Evolutionary conservation across 2,113 vertebrate genomes (phyloP).

Genomic region (Podiceps cristatus): DNA sequence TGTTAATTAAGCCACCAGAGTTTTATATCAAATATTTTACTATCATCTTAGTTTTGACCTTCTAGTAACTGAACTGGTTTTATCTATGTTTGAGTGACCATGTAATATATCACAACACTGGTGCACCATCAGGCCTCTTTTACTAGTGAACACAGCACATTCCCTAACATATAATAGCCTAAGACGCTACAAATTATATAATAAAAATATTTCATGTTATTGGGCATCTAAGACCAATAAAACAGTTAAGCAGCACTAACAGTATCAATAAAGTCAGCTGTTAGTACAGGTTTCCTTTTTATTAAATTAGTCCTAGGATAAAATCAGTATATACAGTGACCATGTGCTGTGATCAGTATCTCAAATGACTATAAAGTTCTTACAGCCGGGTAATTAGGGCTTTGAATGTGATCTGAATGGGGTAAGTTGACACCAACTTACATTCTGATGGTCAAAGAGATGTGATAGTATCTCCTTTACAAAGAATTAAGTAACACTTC

Average conservation of each 20-base stretch:
- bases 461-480: conserved; percentile 8
- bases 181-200: background rate
- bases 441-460: conserved; percentile 55
- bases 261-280: background rate
- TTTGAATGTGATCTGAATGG: conserved; percentile 26
- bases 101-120: background rate
- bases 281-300: background rate
- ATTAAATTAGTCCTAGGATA: background rate
- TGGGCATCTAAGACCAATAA: background rate
- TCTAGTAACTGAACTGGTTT: background rate
- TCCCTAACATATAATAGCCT: background rate
- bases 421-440: conserved; percentile 27
- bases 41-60: conserved; percentile 25
- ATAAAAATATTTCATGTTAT: background rate
- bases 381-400: background rate
- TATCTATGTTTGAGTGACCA: background rate
- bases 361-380: background rate
- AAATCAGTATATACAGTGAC: background rate
- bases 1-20: conserved; percentile 18
- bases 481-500: conserved; percentile 18
- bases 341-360: background rate
- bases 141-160: background rate
- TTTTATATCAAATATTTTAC: conserved; percentile 9
- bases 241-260: background rate
- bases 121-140: background rate